These are phyloP conservation scores for Scylla paramamosain DNA, from an alignment of 1,140 invertebrate species.

Conservation along the genomic window DNA sequence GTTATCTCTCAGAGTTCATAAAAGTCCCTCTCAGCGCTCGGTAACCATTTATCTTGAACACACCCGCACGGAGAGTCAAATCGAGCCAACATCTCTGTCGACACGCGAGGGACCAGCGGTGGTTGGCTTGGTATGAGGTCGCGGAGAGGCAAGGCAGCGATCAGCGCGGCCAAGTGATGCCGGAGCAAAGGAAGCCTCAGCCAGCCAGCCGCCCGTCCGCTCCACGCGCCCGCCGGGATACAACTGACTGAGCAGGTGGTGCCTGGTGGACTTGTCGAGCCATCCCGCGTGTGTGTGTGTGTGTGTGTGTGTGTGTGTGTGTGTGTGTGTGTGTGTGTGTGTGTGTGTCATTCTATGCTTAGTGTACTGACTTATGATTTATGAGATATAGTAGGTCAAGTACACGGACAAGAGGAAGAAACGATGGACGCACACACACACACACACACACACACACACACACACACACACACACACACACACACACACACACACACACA, in stretches of 20 bases:
- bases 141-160: neutral
- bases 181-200: neutral
- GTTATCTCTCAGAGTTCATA: neutral
- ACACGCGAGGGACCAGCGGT: neutral
- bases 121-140: neutral
- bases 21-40: neutral
- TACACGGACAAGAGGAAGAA: too few relatives aligned
- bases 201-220: conserved; percentile 15
- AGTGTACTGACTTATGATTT: too few relatives aligned
- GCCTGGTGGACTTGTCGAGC: neutral
- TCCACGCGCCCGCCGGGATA: conserved; percentile 16
- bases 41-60: neutral
- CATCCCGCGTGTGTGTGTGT: neutral
- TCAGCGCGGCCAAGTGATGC: neutral
- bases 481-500: too few relatives aligned
- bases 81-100: neutral
- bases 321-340: neutral
- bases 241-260: conserved; percentile 18
- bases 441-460: too few relatives aligned
- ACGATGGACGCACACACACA: too few relatives aligned
- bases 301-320: neutral
- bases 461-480: too few relatives aligned
- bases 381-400: too few relatives aligned
- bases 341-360: neutral
- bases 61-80: neutral